Evolutionary conservation across 2,797 vertebrate genomes (phyloP).

Genomic region (Columba guinea): DNA sequence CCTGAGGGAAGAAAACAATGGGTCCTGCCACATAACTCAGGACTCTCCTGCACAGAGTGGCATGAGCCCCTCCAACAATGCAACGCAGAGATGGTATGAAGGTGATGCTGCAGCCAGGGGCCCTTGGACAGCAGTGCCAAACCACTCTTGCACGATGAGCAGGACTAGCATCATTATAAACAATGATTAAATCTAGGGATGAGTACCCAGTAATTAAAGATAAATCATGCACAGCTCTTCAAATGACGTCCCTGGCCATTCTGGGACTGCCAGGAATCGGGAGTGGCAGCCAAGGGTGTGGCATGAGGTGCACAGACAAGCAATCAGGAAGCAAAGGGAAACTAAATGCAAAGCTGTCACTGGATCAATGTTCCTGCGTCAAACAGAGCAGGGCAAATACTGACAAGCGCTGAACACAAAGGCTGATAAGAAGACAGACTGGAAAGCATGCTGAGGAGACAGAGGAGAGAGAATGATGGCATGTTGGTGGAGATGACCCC

Average conservation of each 20-base stretch:
- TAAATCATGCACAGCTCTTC: not conserved
- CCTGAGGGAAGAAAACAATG: not conserved
- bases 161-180: not conserved
- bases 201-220: not conserved
- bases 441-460: not conserved
- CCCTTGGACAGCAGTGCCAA: not conserved
- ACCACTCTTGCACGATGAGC: not conserved
- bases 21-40: not conserved
- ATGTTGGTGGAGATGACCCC: not conserved
- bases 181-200: not conserved
- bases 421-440: not conserved
- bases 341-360: not conserved
- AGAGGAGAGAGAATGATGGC: not conserved
- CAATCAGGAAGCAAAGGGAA: not conserved
- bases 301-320: accelerated
- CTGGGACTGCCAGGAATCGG: not conserved
- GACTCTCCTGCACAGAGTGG: not conserved
- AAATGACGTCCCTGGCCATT: not conserved
- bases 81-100: not conserved
- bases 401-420: not conserved
- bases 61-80: not conserved
- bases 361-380: too few species aligned
- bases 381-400: not conserved
- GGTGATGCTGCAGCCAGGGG: not conserved
- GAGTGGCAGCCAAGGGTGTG: not conserved